Conservation (phyloP, 2,888 invertebrate species). For the Ornithoptera alexandrae region DNA sequence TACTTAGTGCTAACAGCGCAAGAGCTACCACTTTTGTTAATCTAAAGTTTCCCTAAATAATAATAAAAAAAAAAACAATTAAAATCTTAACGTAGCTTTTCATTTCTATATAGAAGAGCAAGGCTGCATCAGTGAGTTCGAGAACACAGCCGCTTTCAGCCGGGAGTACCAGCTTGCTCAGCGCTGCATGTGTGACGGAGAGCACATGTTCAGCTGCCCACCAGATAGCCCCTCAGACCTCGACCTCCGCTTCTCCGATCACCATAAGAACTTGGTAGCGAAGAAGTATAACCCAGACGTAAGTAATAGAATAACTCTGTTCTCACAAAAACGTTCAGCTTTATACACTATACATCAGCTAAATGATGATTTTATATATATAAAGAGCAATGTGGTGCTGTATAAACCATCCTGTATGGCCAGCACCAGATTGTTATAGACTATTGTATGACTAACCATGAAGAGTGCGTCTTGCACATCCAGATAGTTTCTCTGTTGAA, state of each 20-base stretch:
- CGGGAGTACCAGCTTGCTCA: slow-evolving; percentile 94
- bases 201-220: slow-evolving; percentile 97
- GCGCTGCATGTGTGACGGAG: slow-evolving; percentile 98
- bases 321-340: neutral
- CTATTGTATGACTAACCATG: no score
- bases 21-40: no score
- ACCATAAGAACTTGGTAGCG: slow-evolving; percentile 86
- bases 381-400: no score
- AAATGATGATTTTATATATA: no score
- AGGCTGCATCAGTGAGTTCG: slow-evolving; percentile 94
- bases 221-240: slow-evolving; percentile 74
- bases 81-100: neutral
- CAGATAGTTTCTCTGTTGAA: no score
- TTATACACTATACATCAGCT: neutral
- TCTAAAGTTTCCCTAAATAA: no score
- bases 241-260: slow-evolving; percentile 83
- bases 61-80: no score
- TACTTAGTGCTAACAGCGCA: no score
- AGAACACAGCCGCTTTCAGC: slow-evolving; percentile 97
- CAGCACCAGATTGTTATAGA: no score
- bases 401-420: no score
- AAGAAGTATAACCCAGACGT: slow-evolving; percentile 85
- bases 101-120: slow-evolving; percentile 83
- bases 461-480: no score
- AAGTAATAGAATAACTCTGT: slow-evolving; percentile 41